Evolutionary conservation across 2,888 invertebrate species (phyloP).

Genomic region (Acrobasis suavella): DNA sequence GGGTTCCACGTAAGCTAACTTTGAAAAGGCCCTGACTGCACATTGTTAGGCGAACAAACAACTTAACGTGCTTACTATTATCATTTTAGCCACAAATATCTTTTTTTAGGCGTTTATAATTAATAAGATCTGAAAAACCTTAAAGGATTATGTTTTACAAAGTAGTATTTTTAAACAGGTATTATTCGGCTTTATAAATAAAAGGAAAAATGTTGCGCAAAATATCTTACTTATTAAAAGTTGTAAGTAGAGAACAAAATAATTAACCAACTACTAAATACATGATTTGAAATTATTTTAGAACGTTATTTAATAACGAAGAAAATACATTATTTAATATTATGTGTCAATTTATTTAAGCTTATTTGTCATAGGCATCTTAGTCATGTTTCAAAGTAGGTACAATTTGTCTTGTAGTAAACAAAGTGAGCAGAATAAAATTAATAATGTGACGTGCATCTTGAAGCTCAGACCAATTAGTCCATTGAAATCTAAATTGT

Average conservation of each 20-base stretch:
- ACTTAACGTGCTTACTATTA: no score
- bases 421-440: not conserved
- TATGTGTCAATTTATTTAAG: not conserved
- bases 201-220: no score
- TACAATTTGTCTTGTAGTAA: not conserved
- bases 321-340: not conserved
- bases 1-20: not conserved
- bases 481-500: not conserved
- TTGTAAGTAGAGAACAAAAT: no score
- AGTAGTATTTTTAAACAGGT: no score
- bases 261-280: no score
- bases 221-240: no score
- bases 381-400: not conserved
- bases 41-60: not conserved
- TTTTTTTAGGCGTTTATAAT: no score
- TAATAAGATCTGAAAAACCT: no score
- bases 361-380: not conserved
- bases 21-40: not conserved
- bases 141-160: no score
- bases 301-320: not conserved
- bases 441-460: not conserved
- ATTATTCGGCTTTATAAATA: no score
- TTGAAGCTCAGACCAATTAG: not conserved
- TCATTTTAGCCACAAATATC: no score
- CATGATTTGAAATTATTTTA: no score